Conservation (phyloP, 2,888 invertebrate genomes). For the Physocephala rufipes region DNA sequence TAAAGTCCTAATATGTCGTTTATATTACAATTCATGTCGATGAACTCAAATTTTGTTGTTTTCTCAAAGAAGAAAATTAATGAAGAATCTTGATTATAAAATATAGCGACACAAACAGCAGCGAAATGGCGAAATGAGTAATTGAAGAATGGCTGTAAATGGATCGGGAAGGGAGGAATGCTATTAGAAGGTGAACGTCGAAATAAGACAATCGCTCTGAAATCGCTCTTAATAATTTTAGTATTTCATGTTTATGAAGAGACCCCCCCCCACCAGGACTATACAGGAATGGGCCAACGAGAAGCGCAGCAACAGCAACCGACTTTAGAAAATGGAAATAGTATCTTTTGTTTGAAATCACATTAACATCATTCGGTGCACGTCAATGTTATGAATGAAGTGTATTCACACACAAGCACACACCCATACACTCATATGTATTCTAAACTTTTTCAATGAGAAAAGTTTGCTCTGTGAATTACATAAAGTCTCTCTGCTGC, state of each 20-base stretch:
- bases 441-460: slow-evolving; percentile 23
- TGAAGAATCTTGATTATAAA: not conserved
- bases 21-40: too few relatives aligned
- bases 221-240: too few relatives aligned
- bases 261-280: too few relatives aligned
- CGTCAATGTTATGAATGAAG: not conserved
- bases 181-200: not conserved
- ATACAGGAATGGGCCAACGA: too few relatives aligned
- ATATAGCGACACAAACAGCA: slow-evolving; percentile 10
- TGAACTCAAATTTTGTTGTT: slow-evolving; percentile 20
- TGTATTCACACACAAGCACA: not conserved
- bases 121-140: not conserved
- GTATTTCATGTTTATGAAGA: too few relatives aligned
- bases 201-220: too few relatives aligned
- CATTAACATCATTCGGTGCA: slow-evolving; percentile 27
- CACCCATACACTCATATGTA: not conserved
- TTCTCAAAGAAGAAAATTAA: slow-evolving; percentile 3
- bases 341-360: slow-evolving; percentile 16
- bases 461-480: slow-evolving; percentile 26
- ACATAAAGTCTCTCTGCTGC: slow-evolving; percentile 21
- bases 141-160: too few relatives aligned
- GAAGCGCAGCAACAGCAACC: too few relatives aligned
- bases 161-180: not conserved
- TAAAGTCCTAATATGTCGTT: too few relatives aligned
- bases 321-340: too few relatives aligned